These are phyloP conservation scores for Zapornia atra DNA, from an alignment of 2,113 vertebrate genomes.

Conservation along the genomic window DNA sequence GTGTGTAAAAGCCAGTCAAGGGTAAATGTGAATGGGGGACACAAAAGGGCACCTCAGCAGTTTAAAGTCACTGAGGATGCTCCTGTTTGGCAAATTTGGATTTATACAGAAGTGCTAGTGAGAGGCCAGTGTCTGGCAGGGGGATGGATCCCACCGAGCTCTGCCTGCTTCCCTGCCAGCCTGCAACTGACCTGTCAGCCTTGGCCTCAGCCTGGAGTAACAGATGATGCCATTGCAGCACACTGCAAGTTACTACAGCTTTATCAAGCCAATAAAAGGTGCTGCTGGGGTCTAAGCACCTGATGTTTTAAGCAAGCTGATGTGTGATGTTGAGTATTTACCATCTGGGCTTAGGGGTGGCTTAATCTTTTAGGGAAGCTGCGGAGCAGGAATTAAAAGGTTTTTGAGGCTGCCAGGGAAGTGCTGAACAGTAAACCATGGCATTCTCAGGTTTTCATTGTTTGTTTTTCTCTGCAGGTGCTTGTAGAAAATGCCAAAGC, in stretches of 20 bases:
- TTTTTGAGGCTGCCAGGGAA: not conserved
- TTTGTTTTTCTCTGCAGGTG: conserved; percentile 74
- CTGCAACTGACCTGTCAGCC: not conserved
- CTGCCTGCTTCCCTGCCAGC: not conserved
- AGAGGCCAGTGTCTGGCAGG: not conserved
- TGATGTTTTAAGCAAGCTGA: not conserved
- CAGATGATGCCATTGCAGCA: not conserved
- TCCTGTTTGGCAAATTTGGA: not conserved
- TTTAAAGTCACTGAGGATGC: not conserved
- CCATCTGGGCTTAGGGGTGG: not conserved
- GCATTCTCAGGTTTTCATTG: not conserved
- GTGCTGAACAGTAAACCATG: not conserved
- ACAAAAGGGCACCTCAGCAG: not conserved
- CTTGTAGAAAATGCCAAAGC: conserved; percentile 86
- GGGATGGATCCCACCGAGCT: not conserved
- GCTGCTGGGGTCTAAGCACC: too few relatives aligned
- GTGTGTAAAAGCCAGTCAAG: not conserved
- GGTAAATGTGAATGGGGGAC: not conserved
- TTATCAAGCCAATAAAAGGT: too few relatives aligned
- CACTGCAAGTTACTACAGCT: not conserved
- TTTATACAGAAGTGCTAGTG: not conserved
- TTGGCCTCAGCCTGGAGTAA: not conserved
- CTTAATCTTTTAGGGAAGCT: not conserved
- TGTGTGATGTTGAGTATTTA: not conserved
- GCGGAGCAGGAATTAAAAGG: not conserved